Evolutionary conservation across 1,140 invertebrate species (phyloP), one percentile per base, ranked within the genome.

Genomic region (Dolichoris vasculosae): DNA sequence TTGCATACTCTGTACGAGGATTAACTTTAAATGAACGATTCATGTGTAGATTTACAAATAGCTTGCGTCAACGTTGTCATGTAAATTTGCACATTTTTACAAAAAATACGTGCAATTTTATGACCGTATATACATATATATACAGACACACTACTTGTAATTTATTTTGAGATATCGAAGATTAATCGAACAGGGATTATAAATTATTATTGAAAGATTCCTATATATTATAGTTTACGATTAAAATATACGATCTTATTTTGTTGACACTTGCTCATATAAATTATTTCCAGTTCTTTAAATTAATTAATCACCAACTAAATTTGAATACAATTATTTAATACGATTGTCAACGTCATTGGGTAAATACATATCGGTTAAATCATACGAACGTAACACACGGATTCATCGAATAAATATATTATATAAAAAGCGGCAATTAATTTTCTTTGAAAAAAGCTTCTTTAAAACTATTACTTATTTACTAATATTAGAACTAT

Each of bases 21-120:
- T 79, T 79, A 79, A 64, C 38, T 26, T 26, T 15, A 79, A 43
- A 32, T 79, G 63, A 13, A 23, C 26, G 77, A 64, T 43, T 17
- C 35, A 40, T 55, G 51, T 55, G 51, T 13, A 23, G 17, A 32
- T 67, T 11, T 6, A 13, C 30, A 67, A 67, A 67, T 67, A 67
- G 64, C 30, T 32, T 13, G 64, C 35, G 64, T 15, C 26, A 67
- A 67, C 13, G 48, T 26, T 77, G 48, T 77, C 75, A 77, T 46
- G 75, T 77, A 35, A 51, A 35, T 77, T 55, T 32, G 7, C 64
- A 3, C 11, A 32, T 67, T 9, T 32, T 67, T 67, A 32, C 30
- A 2, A 15, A 2, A 15, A 35, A 35, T 11, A 35, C 64, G 64
- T 4, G 13, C 2, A 67, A n/a, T 67, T 35, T 67, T 30, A n/a